Percentiles rank a stretch among this genome's conserved stretches.
These are phyloP conservation scores for Piaya cayana DNA, from an alignment of 2,113 vertebrate genomes.

Conservation along the genomic window DNA sequence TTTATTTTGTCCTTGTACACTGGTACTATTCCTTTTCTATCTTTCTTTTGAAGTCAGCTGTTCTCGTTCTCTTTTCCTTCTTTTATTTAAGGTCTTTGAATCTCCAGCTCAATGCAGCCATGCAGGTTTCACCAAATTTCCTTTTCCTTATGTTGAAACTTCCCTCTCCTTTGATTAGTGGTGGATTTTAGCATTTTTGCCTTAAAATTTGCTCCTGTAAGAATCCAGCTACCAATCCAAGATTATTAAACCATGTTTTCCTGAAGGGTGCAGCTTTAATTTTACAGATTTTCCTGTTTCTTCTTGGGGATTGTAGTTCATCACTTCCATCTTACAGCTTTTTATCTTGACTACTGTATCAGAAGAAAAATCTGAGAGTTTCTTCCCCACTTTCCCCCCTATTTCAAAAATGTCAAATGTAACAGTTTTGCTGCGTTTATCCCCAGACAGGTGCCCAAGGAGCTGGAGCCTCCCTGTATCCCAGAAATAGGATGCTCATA, in stretches of 20 bases:
- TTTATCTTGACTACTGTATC: background rate
- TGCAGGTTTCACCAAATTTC: fast-evolving
- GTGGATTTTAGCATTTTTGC: background rate
- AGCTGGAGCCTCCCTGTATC: background rate
- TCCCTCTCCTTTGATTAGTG: background rate
- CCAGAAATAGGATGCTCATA: too few relatives aligned
- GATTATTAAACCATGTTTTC: background rate
- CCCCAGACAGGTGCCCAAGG: background rate
- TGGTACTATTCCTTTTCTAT: background rate
- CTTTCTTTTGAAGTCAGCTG: background rate
- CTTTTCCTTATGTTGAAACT: background rate
- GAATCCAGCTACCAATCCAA: background rate
- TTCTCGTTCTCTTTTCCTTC: background rate
- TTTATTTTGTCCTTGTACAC: background rate
- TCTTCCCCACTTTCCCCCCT: fast-evolving
- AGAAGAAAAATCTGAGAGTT: background rate
- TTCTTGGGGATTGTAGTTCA: background rate
- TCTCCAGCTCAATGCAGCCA: background rate
- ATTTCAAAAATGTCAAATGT: fast-evolving
- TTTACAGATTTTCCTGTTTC: background rate
- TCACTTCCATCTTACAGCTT: background rate
- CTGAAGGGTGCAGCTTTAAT: background rate
- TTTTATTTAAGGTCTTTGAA: background rate
- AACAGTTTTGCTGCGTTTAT: background rate
- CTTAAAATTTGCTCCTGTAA: background rate